Evolutionary conservation across 2,888 invertebrate species (phyloP).

Genomic region (Mythimna pallens): DNA sequence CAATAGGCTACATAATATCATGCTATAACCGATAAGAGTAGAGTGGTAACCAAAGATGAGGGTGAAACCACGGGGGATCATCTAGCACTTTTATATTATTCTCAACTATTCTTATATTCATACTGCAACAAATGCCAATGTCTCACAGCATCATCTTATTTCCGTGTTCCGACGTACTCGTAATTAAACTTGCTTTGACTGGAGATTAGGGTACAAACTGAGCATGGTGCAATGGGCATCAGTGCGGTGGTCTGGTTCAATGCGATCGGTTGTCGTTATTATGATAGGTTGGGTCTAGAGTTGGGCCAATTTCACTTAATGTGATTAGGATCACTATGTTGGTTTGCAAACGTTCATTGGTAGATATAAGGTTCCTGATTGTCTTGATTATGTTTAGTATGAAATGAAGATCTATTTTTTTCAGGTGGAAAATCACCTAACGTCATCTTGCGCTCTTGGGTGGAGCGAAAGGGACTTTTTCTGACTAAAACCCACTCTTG

Average conservation of each 20-base stretch:
- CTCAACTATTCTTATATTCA: background rate
- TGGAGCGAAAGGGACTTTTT: too few relatives aligned
- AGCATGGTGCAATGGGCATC: conserved; percentile 5
- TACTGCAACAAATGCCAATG: background rate
- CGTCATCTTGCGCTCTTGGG: too few relatives aligned
- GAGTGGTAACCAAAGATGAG: too few relatives aligned
- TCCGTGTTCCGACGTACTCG: background rate
- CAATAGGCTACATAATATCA: too few relatives aligned
- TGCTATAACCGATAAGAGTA: too few relatives aligned
- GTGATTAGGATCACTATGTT: background rate
- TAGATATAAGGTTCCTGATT: background rate
- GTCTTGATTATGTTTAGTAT: background rate
- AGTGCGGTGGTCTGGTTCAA: conserved; percentile 1
- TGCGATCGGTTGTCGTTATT: conserved; percentile 7
- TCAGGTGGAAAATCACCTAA: too few relatives aligned
- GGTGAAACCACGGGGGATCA: too few relatives aligned
- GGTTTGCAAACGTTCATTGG: background rate
- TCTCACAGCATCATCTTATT: conserved; percentile 2
- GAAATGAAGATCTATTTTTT: background rate
- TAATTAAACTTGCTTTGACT: conserved; percentile 35
- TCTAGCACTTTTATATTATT: background rate
- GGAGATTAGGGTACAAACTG: conserved; percentile 32
- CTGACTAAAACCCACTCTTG: too few relatives aligned
- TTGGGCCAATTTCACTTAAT: conserved; percentile 3
- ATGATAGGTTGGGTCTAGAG: background rate